These are phyloP conservation scores for Euzetes globulus DNA, from an alignment of 2,888 invertebrate species.

Conservation along the genomic window DNA sequence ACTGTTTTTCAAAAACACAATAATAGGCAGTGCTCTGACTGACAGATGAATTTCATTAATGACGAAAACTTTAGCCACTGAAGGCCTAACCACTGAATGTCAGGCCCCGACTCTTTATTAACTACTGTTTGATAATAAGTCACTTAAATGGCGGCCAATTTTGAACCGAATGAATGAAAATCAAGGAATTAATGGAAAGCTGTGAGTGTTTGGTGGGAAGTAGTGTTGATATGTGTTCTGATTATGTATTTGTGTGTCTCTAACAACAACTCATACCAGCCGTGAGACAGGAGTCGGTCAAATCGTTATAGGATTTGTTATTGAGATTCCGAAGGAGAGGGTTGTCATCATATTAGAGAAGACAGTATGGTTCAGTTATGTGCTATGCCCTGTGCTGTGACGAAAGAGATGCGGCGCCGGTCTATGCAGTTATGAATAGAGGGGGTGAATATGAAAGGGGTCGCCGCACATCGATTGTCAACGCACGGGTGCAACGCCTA, in stretches of 20 bases:
- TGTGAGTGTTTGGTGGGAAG: background rate
- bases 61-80: no score
- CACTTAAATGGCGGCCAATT: background rate
- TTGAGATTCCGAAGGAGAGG: conserved; percentile 8
- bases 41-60: no score
- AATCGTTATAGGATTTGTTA: conserved; percentile 19
- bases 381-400: background rate
- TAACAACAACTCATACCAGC: background rate
- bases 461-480: background rate
- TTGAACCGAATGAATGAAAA: background rate
- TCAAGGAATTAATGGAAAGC: background rate
- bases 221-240: conserved; percentile 1
- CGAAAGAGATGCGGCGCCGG: conserved; percentile 21
- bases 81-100: background rate
- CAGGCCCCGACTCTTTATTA: background rate
- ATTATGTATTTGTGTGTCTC: conserved; percentile 9
- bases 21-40: no score
- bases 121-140: conserved; percentile 14
- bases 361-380: background rate
- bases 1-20: background rate
- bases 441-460: background rate
- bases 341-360: background rate
- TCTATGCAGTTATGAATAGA: background rate
- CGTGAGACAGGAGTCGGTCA: background rate
- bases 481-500: conserved; percentile 26